Conservation (phyloP, 2,113 vertebrate genomes). For the Helogale parvula region DNA sequence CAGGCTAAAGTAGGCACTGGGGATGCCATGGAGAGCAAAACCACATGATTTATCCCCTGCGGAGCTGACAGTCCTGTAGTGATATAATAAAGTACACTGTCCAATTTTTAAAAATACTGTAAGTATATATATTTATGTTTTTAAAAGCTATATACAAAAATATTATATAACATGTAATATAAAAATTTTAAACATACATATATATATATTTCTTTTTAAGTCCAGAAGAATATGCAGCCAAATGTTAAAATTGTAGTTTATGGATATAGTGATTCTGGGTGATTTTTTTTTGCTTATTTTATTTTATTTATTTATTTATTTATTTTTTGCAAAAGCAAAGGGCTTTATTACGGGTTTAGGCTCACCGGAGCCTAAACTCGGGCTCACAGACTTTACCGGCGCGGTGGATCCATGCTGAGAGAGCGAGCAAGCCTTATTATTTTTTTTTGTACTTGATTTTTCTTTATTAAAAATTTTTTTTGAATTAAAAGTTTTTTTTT, state of each 20-base stretch:
- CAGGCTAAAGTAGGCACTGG: background rate
- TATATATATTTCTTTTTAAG: background rate
- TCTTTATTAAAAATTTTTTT: too few relatives aligned
- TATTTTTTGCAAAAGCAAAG: too few relatives aligned
- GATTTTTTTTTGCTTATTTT: background rate
- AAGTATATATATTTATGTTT: background rate
- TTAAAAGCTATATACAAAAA: background rate
- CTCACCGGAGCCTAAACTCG: too few relatives aligned
- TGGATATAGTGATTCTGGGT: background rate
- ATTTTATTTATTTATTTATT: too few relatives aligned
- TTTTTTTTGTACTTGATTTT: background rate
- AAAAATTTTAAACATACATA: background rate
- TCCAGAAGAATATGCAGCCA: background rate
- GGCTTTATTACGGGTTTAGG: too few relatives aligned
- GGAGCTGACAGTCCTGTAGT: background rate
- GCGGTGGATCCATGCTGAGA: too few relatives aligned
- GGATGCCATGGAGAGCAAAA: background rate
- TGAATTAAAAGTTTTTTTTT: background rate
- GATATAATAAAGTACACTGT: background rate
- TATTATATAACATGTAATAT: background rate
- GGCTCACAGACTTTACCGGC: too few relatives aligned
- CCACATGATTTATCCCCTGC: background rate
- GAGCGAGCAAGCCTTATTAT: too few relatives aligned
- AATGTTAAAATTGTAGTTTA: conserved; percentile 17
- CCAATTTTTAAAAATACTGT: background rate